A percentile compares a stretch with the other conserved stretches of the same genome.
Evolutionary conservation across 37 sponge, comb jelly and placozoan genomes (phyloP).

Genomic region (Dysidea cf. avara): DNA sequence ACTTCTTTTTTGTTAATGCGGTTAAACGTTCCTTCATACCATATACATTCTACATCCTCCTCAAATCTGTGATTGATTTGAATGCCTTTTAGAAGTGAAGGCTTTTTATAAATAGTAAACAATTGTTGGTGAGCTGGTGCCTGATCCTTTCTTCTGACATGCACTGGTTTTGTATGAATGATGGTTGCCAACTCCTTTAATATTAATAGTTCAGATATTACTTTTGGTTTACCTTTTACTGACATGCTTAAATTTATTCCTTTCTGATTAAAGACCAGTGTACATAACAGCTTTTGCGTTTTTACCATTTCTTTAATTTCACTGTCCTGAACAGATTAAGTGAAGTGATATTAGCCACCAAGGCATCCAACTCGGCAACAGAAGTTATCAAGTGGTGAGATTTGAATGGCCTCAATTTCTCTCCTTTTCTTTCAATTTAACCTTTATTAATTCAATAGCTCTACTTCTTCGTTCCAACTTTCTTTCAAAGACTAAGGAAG

Average conservation of each 20-base stretch:
- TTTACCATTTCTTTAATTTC: conserved; percentile 3
- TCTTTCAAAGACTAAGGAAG: too few relatives aligned
- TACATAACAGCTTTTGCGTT: conserved; percentile 4
- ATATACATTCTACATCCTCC: conserved; percentile 3
- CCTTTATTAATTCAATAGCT: too few relatives aligned
- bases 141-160: too few relatives aligned
- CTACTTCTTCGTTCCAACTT: too few relatives aligned
- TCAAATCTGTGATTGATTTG: conserved; percentile 12
- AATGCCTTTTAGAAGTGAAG: conserved; percentile 17
- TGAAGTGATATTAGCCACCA: conserved; percentile 12
- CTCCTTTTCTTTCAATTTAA: too few relatives aligned
- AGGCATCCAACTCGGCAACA: too few relatives aligned
- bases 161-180: too few relatives aligned
- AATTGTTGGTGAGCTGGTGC: neutral
- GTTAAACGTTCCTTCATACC: conserved; percentile 5
- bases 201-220: too few relatives aligned
- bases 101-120: conserved; percentile 11
- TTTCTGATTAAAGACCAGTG: neutral
- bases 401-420: too few relatives aligned
- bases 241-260: neutral
- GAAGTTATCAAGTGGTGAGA: too few relatives aligned
- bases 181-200: too few relatives aligned
- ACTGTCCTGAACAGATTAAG: conserved; percentile 6
- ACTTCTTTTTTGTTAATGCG: neutral
- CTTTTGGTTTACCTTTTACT: too few relatives aligned